Evolutionary conservation across 92 coral and sea anemone genomes (phyloP), one percentile per base, ranked within the genome.

Genomic region (Porites lobata): DNA sequence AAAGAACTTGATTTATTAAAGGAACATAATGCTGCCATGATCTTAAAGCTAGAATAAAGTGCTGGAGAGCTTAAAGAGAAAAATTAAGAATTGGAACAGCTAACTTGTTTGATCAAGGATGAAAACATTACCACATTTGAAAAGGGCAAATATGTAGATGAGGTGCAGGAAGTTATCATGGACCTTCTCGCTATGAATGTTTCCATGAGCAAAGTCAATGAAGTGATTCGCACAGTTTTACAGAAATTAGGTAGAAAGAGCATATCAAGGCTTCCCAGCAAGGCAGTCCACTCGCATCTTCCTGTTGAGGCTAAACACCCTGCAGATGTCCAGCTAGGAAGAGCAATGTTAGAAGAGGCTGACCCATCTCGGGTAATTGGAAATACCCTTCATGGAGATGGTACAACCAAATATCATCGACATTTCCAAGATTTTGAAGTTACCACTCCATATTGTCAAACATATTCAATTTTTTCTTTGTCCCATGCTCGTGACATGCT

Each of bases 191-290:
- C 89, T 71, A 86, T 77, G 89, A 38, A 38, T 38, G 47, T 85
- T 50, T 85, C 76, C 21, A 74, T 84, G 88, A 74, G 72, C 71
- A 85, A 85, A 62, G 88, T 85, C 82, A 75, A 63, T 85, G 81
- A 85, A 20, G 88, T 75, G 17, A 85, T 38, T 38, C 47, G 0
- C 47, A 38, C 69, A 6, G 87, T 84, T 9, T 59, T 84, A 22
- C 75, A 75, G 57, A 85, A 76, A 76, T 50, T 76, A 64, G 76
- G 76, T 19, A 82, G 75, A 19, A 85, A 85, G 32, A 47, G 74
- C 59, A 47, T 85, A 9, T 54, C 72, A 32, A 85, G 83, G 76
- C 82, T 85, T 43, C 83, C 89, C 7, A 75, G 82, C 74, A 85
- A 47, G 47, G 47, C 47, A 38, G 5, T 38, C 47, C 5, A 38